Percentiles rank a stretch among this genome's conserved stretches.
Conservation (phyloP, 1,140 invertebrate species). For the Drosophila nebulosa region DNA sequence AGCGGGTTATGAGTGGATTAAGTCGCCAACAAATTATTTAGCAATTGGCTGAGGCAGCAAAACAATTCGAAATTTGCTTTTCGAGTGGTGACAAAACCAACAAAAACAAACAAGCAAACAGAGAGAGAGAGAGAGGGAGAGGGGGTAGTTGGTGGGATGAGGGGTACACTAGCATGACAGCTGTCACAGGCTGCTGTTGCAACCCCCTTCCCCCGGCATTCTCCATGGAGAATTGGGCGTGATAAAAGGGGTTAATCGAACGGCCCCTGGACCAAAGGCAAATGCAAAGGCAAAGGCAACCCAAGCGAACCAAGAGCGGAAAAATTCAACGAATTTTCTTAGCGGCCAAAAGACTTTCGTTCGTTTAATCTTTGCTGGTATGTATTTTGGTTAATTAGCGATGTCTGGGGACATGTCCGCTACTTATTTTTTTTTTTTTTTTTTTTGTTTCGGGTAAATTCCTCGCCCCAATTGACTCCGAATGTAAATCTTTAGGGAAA, state of each 20-base stretch:
- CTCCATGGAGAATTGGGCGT: constrained; percentile 65
- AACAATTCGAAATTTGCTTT: constrained; percentile 62
- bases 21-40: constrained; percentile 38
- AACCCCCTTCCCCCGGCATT: neutral
- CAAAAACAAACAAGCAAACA: constrained; percentile 30
- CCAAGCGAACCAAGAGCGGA: constrained; percentile 5
- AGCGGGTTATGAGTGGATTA: constrained; percentile 14
- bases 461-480: constrained; percentile 26
- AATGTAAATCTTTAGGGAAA: constrained; percentile 41
- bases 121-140: neutral
- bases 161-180: constrained; percentile 48
- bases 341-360: constrained; percentile 24
- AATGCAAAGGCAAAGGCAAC: constrained; percentile 23
- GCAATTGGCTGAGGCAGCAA: constrained; percentile 42
- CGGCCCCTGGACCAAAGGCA: constrained; percentile 24
- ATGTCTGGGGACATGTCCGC: constrained; percentile 55
- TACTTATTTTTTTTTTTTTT: constrained; percentile 45
- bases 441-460: constrained; percentile 17
- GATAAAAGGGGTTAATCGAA: constrained; percentile 79
- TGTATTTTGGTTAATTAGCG: constrained; percentile 67
- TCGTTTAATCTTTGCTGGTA: constrained; percentile 14
- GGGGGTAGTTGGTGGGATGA: neutral
- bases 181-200: constrained; percentile 32
- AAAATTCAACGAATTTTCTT: constrained; percentile 18
- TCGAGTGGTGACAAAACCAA: constrained; percentile 20